phyloP scores from a whole-genome alignment of 2,797 vertebrate species.

The Oryzias dopingdopingensis region DNA sequence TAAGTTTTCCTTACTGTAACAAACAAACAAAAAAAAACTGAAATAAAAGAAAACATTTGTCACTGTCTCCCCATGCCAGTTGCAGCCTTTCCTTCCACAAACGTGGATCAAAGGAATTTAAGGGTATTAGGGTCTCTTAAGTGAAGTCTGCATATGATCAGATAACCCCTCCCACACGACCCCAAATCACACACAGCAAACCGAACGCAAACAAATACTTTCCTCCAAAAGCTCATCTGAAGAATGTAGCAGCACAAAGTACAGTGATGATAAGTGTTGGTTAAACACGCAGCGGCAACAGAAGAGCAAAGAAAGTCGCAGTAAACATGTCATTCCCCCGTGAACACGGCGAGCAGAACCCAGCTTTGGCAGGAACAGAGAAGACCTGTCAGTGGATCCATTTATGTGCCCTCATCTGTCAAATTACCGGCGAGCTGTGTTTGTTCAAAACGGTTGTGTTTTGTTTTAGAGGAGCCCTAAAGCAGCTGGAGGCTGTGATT shows the following conservation, averaged over 20 bases:
- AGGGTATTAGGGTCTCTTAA: too few relatives aligned
- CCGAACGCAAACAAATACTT: conserved; percentile 14
- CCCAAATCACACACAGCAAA: conserved; percentile 7
- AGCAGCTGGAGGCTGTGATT: conserved; percentile 15
- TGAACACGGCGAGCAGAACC: conserved; percentile 17
- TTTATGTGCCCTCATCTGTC: conserved; percentile 25
- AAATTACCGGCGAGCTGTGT: conserved; percentile 12
- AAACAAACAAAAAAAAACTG: too few relatives aligned
- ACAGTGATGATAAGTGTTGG: conserved; percentile 21
- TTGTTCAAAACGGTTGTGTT: conserved; percentile 6
- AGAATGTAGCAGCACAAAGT: conserved; percentile 32
- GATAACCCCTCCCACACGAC: too few relatives aligned
- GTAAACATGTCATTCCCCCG: conserved; percentile 31
- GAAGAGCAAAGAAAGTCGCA: conserved; percentile 20
- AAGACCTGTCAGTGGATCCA: conserved; percentile 11
- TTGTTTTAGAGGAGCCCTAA: conserved; percentile 12
- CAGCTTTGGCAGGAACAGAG: conserved; percentile 1
- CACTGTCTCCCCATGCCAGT: too few relatives aligned
- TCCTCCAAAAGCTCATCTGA: conserved; percentile 6
- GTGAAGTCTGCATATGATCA: too few relatives aligned
- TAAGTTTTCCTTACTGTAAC: too few relatives aligned
- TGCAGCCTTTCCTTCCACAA: too few relatives aligned
- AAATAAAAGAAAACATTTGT: too few relatives aligned
- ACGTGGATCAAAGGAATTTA: too few relatives aligned
- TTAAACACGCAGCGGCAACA: conserved; percentile 30